Base-by-base conservation (phyloP, 1,140 invertebrate species). In the Bombus balteatus region DNA sequence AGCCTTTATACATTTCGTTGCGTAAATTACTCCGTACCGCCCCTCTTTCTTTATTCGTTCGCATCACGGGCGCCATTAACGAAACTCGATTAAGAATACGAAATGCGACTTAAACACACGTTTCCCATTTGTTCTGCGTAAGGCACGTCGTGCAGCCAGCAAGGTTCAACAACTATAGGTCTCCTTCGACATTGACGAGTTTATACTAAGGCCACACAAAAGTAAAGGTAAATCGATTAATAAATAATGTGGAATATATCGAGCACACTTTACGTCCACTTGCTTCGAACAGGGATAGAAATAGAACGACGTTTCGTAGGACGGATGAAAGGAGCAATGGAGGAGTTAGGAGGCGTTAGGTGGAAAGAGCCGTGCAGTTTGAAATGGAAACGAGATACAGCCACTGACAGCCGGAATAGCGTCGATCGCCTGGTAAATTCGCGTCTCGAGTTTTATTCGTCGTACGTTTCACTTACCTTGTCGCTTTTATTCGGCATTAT, bases 341-440 rank as follows among this genome's bases (percentile, higher is more conserved):
- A 37, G 66, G 9, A 68, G 34, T 34, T 68, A 68, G 34, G 66
- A 12, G 57, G 39, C 68, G n/a, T 25, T 41, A 83, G 43, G 25
- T 9, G 41, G 25, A 43, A 18, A 34, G 76, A 32, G 32, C 13
- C 41, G 34, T 28, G 57, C 79, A 39, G 76, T 72, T 85, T 72
- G 66, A 80, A 85, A 85, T 65, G 77, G 83, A 83, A 83, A 83
- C 81, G 77, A 68, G 47, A 80, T 79, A 80, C 76, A 70, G 39
- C 68, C 77, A 85, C 77, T 80, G 83, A 85, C 83, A 85, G 83
- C 68, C 68, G 68, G 68, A 85, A 85, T 59, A 59, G 57, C 83
- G 72, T 80, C 83, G 83, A 85, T 80, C 83, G 73, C 32, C 25
- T 77, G 77, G 65, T 85, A 85, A 85, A 85, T 85, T 85, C 83